Base-by-base conservation (phyloP, 2,113 vertebrate species). In the Limnothrissa miodon region DNA sequence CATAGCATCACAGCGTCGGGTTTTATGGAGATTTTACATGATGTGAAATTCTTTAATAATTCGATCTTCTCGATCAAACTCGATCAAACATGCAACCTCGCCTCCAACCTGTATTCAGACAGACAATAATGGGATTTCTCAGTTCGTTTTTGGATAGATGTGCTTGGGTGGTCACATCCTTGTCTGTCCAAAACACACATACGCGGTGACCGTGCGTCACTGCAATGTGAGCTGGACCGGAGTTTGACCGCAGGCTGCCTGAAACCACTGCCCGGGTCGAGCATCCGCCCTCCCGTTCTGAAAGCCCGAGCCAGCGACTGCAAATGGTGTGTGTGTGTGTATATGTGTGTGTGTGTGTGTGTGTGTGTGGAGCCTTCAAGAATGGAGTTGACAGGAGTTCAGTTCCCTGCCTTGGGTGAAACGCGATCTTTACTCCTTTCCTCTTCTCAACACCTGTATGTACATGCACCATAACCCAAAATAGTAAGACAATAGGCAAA, bases 191-290 rank as follows among this genome's bases (percentile, higher is more conserved):
- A 85, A 23, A 48, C 42, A 83, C 83, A 83, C 84, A 84, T 66
- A 84, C 86, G 66, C 39, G 81, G 56, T 83, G 79, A 83, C 45
- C 79, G 82, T 87, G 84, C 82, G 84, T 81, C 87, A 83, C 85
- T 83, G 85, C 80, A 86, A 80, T 51, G 83, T 81, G 84, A 70
- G 78, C 82, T 90, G 84, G 85, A 83, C 84, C 46, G 15, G 80
- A 82, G 84, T 83, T 81, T 87, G 87, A 87, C 87, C 87, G 82
- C 87, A 87, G 78, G 83, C 85, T 83, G 85, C 56, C 83, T 85
- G 81, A 89, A 89, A 89, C 88, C 88, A 86, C 85, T 88, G 85
- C 85, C 84, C 70, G 81, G 88, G 86, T 87, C 86, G 83, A 84
- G 83, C 79, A 87, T 87, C 84, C 86, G 62, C 82, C 84, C 81